phyloP scores from a whole-genome alignment of 1,140 invertebrate species.

The Pseudomyrmex concolor region DNA sequence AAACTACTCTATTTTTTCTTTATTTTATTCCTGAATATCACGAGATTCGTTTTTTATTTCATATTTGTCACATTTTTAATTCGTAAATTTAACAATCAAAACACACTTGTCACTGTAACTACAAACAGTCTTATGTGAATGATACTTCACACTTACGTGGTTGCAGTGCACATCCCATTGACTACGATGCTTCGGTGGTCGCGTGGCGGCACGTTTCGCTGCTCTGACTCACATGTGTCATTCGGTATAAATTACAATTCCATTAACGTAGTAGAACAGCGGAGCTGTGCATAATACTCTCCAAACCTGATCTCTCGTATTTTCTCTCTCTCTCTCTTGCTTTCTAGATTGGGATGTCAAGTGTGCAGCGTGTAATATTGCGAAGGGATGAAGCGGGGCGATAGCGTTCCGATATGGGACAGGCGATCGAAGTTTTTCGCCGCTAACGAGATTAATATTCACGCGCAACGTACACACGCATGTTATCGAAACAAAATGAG shows the following conservation, averaged over 20 bases:
- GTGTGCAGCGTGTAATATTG: slow-evolving; percentile 22
- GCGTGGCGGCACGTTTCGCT: slow-evolving; percentile 71
- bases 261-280: slow-evolving; percentile 72
- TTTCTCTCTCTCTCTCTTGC: neutral
- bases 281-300: slow-evolving; percentile 48
- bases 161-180: slow-evolving; percentile 41
- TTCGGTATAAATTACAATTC: slow-evolving; percentile 79
- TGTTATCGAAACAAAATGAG: slow-evolving; percentile 21
- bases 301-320: slow-evolving; percentile 17
- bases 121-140: neutral
- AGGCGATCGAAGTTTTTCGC: slow-evolving; percentile 52
- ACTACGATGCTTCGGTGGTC: slow-evolving; percentile 49
- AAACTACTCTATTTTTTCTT: neutral
- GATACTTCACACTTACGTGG: slow-evolving; percentile 31
- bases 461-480: neutral
- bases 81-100: too few species aligned
- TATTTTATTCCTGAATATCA: neutral
- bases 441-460: slow-evolving; percentile 56
- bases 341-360: slow-evolving; percentile 39
- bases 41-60: neutral
- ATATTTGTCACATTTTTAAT: too few species aligned
- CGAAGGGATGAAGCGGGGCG: slow-evolving; percentile 3
- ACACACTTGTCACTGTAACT: neutral
- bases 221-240: slow-evolving; percentile 72
- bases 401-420: slow-evolving; percentile 45